Evolutionary conservation across 1,140 invertebrate genomes (phyloP).

Genomic region (Bombus ignitus): DNA sequence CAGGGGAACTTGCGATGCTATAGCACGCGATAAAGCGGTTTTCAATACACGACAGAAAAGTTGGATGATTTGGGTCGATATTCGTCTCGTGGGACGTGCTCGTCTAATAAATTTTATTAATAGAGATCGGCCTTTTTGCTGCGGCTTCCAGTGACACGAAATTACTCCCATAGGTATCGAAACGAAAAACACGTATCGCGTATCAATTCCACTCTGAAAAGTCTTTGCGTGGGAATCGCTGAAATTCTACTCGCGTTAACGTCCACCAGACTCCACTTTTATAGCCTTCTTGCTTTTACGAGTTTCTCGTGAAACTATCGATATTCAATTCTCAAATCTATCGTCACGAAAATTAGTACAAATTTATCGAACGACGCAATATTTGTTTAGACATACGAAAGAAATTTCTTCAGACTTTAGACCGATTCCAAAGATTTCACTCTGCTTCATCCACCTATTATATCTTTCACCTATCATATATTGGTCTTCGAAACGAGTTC

Average conservation of each 20-base stretch:
- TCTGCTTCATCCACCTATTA: too few species aligned
- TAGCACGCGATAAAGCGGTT: constrained; percentile 29
- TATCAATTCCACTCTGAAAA: background rate
- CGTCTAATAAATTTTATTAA: constrained; percentile 31
- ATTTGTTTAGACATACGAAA: too few species aligned
- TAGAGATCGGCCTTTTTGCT: background rate
- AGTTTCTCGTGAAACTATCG: too few species aligned
- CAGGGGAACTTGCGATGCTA: constrained; percentile 18
- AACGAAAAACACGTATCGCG: background rate
- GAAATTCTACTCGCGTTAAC: background rate
- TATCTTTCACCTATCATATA: too few species aligned
- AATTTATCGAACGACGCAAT: too few species aligned
- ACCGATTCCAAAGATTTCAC: too few species aligned
- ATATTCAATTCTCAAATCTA: too few species aligned
- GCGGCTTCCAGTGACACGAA: background rate
- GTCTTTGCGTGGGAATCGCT: background rate
- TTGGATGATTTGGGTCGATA: background rate
- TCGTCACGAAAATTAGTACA: too few species aligned
- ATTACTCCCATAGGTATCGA: constrained; percentile 5
- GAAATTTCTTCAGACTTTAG: too few species aligned
- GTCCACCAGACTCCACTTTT: background rate
- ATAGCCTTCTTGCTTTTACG: too few species aligned
- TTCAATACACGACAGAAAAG: constrained; percentile 1
- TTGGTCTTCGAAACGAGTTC: too few species aligned
- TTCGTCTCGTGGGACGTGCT: background rate